These are phyloP conservation scores for Biston betularia DNA, from an alignment of 2,888 invertebrate species.

Conservation along the genomic window DNA sequence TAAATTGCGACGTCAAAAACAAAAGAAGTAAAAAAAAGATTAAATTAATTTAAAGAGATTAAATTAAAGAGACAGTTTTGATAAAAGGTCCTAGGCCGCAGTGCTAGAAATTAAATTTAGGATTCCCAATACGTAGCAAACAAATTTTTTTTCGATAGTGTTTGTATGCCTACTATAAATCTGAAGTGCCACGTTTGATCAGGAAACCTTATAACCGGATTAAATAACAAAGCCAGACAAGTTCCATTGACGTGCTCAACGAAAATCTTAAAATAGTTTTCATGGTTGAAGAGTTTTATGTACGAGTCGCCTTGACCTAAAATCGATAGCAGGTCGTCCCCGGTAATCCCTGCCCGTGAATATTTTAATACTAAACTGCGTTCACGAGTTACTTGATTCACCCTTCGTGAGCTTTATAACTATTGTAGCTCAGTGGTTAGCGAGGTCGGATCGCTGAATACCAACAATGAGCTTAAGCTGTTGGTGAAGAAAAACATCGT, in stretches of 20 bases:
- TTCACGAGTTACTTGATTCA: conserved; percentile 3
- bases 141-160: too few species aligned
- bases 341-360: conserved; percentile 9
- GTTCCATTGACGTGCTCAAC: conserved; percentile 7
- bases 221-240: conserved; percentile 3
- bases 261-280: conserved; percentile 19
- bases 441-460: background rate
- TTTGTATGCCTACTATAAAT: background rate
- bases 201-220: conserved; percentile 3
- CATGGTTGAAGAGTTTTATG: conserved; percentile 16
- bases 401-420: background rate
- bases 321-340: conserved; percentile 88
- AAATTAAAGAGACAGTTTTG: too few species aligned
- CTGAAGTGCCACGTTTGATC: background rate
- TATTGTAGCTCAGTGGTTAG: background rate
- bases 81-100: too few species aligned
- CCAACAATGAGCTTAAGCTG: too few species aligned
- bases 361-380: conserved; percentile 8
- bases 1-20: too few species aligned
- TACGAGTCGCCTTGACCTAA: conserved; percentile 60
- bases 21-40: too few species aligned
- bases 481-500: too few species aligned
- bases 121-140: too few species aligned
- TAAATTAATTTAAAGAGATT: too few species aligned
- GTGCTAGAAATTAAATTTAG: too few species aligned